phyloP scores from a whole-genome alignment of 2,888 invertebrate species.

The Globia sparganii region DNA sequence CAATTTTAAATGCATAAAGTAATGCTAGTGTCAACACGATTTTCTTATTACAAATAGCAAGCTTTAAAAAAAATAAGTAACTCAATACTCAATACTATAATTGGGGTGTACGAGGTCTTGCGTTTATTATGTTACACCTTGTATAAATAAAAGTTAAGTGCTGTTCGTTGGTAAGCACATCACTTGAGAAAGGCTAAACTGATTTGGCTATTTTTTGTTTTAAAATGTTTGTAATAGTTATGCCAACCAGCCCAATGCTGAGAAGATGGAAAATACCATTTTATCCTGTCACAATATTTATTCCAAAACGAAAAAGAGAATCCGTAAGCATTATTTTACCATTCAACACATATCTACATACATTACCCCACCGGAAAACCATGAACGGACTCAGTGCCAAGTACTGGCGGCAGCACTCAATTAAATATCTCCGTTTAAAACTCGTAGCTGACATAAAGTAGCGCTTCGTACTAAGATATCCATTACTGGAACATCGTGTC shows the following conservation, averaged over 20 bases:
- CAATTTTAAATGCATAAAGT: too few species aligned
- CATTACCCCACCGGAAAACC: background rate
- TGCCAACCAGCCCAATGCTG: background rate
- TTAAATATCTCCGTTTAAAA: conserved; percentile 23
- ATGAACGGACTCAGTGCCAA: conserved; percentile 18
- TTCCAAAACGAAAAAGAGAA: background rate
- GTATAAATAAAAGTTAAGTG: too few species aligned
- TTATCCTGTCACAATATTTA: background rate
- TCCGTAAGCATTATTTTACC: background rate
- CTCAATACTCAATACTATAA: too few species aligned
- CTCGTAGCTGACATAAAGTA: conserved; percentile 11
- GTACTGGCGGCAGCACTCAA: conserved; percentile 21
- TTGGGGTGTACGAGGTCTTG: too few species aligned
- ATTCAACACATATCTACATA: background rate
- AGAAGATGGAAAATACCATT: background rate
- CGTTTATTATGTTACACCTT: too few species aligned
- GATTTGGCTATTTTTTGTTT: too few species aligned
- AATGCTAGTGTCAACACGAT: too few species aligned
- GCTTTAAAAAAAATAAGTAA: too few species aligned
- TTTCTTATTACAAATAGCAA: too few species aligned
- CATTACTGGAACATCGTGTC: conserved; percentile 29
- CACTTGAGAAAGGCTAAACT: too few species aligned
- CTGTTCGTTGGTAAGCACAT: too few species aligned
- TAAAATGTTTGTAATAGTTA: too few species aligned
- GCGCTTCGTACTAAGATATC: conserved; percentile 11